Percentiles rank a stretch among this genome's conserved stretches.
Conservation (phyloP, 2,113 vertebrate species). For the Proterorhinus semilunaris region DNA sequence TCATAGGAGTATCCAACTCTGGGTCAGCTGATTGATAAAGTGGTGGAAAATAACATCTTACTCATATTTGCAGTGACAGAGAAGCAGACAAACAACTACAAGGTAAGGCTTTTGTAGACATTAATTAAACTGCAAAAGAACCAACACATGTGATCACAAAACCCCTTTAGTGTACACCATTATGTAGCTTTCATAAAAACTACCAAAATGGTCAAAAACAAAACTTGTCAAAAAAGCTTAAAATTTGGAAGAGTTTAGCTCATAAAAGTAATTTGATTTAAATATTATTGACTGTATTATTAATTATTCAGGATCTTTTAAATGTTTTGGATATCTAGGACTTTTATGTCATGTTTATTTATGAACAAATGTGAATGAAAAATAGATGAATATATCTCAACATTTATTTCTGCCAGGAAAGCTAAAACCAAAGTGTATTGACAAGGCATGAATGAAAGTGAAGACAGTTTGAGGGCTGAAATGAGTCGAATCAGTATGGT, state of each 20-base stretch:
- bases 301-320: no score
- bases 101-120: conserved; percentile 76
- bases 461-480: no score
- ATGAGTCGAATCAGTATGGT: no score
- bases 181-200: neutral
- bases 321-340: no score
- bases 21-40: conserved; percentile 93
- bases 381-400: no score
- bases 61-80: conserved; percentile 95
- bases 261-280: no score
- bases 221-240: neutral
- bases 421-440: no score
- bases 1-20: conserved; percentile 93
- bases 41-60: conserved; percentile 93
- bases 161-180: neutral
- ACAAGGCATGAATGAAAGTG: no score
- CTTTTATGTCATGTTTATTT: no score
- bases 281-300: no score
- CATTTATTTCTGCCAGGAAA: no score
- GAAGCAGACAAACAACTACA: conserved; percentile 82
- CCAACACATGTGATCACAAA: neutral
- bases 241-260: neutral
- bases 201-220: neutral
- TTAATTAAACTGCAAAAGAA: neutral
- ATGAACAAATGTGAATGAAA: no score